These are phyloP conservation scores for Cyprinodon tularosa DNA, from an alignment of 2,113 vertebrate genomes.

Conservation along the genomic window DNA sequence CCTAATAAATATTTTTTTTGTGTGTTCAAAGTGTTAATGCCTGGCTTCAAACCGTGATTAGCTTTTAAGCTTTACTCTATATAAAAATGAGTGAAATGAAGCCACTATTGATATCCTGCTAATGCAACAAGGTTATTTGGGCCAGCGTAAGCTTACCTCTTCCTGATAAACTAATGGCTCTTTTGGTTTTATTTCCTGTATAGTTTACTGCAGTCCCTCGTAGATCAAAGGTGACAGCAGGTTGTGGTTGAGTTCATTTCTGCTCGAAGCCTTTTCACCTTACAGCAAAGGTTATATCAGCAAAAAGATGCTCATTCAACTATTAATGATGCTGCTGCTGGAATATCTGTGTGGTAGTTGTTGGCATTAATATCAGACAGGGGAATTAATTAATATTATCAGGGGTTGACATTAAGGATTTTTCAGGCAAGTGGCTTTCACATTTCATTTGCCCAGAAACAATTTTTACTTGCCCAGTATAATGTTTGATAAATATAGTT, in stretches of 20 bases:
- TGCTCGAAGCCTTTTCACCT: constrained; percentile 16
- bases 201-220: constrained; percentile 64
- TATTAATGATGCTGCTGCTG: not conserved
- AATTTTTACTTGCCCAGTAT: too few relatives aligned
- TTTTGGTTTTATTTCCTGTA: constrained; percentile 61
- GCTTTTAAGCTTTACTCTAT: not conserved
- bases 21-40: not conserved
- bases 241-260: not conserved
- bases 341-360: too few relatives aligned
- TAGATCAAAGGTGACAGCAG: constrained; percentile 63
- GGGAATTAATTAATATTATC: too few relatives aligned
- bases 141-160: constrained; percentile 36
- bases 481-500: too few relatives aligned
- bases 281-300: constrained; percentile 3
- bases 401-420: too few relatives aligned
- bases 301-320: not conserved
- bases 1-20: too few relatives aligned
- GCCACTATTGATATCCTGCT: constrained; percentile 49
- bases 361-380: too few relatives aligned
- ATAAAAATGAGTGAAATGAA: not conserved
- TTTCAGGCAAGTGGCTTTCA: too few relatives aligned
- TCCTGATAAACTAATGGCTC: constrained; percentile 65
- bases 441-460: too few relatives aligned
- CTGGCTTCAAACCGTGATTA: not conserved
- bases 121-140: constrained; percentile 18